These are phyloP conservation scores for Hypolimnas misippus DNA, from an alignment of 2,888 invertebrate species.

Conservation along the genomic window DNA sequence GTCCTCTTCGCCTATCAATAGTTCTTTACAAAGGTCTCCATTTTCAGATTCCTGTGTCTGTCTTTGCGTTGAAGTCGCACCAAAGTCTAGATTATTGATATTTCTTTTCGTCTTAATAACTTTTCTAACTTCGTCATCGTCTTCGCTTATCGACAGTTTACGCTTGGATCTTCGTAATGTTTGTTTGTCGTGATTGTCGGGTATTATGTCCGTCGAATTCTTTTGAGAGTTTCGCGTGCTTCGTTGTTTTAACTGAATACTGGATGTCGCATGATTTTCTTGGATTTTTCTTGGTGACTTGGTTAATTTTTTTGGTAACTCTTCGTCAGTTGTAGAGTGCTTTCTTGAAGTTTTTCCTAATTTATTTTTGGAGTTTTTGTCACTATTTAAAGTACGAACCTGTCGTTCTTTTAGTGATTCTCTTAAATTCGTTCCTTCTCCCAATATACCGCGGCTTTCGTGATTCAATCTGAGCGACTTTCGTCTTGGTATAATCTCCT, in stretches of 20 bases:
- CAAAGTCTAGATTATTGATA: background rate
- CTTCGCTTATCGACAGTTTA: background rate
- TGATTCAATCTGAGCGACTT: background rate
- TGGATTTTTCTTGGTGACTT: background rate
- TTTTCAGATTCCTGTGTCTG: background rate
- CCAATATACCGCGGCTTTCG: background rate
- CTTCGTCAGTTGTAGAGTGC: background rate
- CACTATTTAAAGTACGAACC: background rate
- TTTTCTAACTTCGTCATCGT: background rate
- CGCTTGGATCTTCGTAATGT: background rate
- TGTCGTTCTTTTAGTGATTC: background rate
- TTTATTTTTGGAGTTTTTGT: background rate
- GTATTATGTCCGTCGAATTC: background rate
- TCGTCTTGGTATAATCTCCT: background rate
- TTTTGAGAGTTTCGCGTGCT: background rate
- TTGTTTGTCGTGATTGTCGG: background rate
- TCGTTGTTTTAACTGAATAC: background rate
- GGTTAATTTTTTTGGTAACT: background rate
- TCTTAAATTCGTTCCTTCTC: background rate
- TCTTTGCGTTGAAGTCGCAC: too few relatives aligned
- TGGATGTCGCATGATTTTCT: background rate
- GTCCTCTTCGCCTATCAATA: conserved; percentile 53
- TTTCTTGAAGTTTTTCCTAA: background rate
- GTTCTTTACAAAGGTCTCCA: conserved; percentile 46
- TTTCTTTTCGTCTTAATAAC: background rate